Evolutionary conservation across 2,888 invertebrate species (phyloP).

Genomic region (Meteorus cinctellus): DNA sequence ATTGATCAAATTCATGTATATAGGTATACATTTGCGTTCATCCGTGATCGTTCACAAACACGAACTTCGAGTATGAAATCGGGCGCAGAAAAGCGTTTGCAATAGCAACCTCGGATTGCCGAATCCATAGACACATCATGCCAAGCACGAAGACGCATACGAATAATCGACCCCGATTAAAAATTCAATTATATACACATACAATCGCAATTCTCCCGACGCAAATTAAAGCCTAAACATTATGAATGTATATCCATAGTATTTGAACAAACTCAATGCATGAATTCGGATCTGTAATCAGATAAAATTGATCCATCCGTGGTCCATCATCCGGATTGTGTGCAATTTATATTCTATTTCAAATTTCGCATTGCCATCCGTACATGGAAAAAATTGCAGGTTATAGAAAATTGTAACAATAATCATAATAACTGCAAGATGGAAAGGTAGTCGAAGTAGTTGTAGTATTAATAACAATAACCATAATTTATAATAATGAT

Average conservation of each 20-base stretch:
- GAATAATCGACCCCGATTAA: slow-evolving; percentile 6
- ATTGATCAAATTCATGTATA: slow-evolving; percentile 10
- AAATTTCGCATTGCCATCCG: too few species aligned
- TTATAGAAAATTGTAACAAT: too few species aligned
- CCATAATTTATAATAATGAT: not conserved
- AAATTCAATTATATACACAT: slow-evolving; percentile 8
- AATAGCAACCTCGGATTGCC: not conserved
- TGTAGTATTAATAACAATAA: not conserved
- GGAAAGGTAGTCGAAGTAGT: too few species aligned
- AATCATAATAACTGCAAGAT: too few species aligned
- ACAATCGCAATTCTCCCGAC: not conserved
- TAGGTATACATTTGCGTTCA: not conserved
- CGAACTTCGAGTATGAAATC: slow-evolving; percentile 12
- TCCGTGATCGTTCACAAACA: not conserved
- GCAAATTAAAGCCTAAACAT: too few species aligned
- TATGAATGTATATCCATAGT: too few species aligned
- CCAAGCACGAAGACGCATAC: not conserved
- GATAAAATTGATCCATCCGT: not conserved
- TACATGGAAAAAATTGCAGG: too few species aligned
- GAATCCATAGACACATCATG: not conserved
- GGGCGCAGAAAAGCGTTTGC: slow-evolving; percentile 5
- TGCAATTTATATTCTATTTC: not conserved
- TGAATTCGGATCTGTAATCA: not conserved
- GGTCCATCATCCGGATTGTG: not conserved
- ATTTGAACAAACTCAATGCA: not conserved